Evolutionary conservation across 2,888 invertebrate species (phyloP).

Genomic region (Ochropacha duplaris): DNA sequence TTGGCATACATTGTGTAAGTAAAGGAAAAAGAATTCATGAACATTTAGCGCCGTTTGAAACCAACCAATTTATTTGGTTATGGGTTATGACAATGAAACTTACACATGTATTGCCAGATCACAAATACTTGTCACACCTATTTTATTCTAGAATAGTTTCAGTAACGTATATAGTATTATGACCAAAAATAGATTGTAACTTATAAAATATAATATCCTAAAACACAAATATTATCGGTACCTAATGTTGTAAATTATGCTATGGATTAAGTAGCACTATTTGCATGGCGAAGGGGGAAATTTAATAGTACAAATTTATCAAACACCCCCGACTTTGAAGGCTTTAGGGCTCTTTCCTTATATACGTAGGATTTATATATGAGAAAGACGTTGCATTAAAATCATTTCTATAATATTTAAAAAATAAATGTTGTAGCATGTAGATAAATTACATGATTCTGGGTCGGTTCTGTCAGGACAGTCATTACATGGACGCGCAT

Average conservation of each 20-base stretch:
- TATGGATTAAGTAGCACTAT: constrained; percentile 48
- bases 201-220: constrained; percentile 58
- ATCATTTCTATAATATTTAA: constrained; percentile 54
- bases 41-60: too few species aligned
- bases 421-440: constrained; percentile 70
- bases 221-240: constrained; percentile 61
- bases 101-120: neutral
- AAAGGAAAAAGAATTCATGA: neutral
- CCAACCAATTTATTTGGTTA: too few species aligned
- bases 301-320: constrained; percentile 80
- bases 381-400: constrained; percentile 59
- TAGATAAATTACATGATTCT: constrained; percentile 34
- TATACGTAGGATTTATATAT: constrained; percentile 61
- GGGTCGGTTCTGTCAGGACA: too few species aligned
- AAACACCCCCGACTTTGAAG: constrained; percentile 56
- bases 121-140: constrained; percentile 39
- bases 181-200: constrained; percentile 67
- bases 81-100: too few species aligned
- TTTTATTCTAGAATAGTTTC: constrained; percentile 70
- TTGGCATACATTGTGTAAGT: neutral
- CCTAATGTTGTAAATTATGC: constrained; percentile 51
- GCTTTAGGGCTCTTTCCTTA: constrained; percentile 69
- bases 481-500: constrained; percentile 7
- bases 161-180: constrained; percentile 72
- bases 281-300: constrained; percentile 54